Base-by-base conservation (phyloP, 53 echinoderm and acorn worm genomes). In the Paelopatides confundens region DNA sequence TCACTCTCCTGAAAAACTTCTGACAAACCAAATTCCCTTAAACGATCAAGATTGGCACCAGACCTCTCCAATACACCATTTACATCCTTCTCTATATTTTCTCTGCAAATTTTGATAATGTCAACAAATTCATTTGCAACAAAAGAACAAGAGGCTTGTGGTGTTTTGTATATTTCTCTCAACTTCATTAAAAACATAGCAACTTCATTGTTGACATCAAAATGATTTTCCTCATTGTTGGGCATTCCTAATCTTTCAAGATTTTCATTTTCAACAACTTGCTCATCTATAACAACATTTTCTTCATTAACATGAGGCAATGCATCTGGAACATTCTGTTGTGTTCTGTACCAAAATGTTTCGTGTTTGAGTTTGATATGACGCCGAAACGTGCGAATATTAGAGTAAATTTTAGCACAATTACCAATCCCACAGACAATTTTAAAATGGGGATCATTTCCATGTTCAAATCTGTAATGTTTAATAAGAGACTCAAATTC, bases 111-210 rank as follows among this genome's bases (percentile, higher is more conserved):
- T 18, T 85, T 85, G 15, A 85, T 13, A 40, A 85, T 15, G 35
- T 85, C 85, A 31, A 26, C 68, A 67, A 85, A 65, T 66, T 65
- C 66, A 85, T 85, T 67, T 12, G 85, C 85, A 9, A 85, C 85
- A 23, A 66, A 85, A 5, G 67, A 46, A 43, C 85, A 85, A 17
- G 85, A 26, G 3, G 47, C 27, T n/a, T 85, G 84, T 35, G 65
- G 65, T 0, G 51, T 40, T 53, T 81, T 81, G 31, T 51, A 31
- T 11, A 66, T 81, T 81, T 81, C 76, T 21, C 76, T 38, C 27
- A 76, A 21, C 40, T 76, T 76, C 40, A 76, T n/a, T 35, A 76
- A 40, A 38, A 76, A 76, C 76, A 76, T 40, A 37, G 76, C 36
- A 13, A 40, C 47, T 46, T 76, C 47, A 2, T 21, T 54, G 4